phyloP scores from a whole-genome alignment of 2,888 invertebrate genomes.

The Archaeoteleia sp. region DNA sequence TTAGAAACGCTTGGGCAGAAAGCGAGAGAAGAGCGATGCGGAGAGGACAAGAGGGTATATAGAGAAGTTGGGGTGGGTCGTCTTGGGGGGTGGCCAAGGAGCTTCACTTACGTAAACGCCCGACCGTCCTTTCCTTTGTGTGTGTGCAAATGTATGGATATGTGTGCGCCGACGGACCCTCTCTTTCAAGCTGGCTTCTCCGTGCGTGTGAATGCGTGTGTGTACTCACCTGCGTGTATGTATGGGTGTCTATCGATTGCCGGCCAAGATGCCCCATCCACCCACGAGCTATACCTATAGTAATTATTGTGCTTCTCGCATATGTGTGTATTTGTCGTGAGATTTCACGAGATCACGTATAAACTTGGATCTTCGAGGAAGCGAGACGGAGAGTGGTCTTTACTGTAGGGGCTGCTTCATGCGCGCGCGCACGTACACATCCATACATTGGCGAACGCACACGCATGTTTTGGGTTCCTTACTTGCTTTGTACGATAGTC shows the following conservation, averaged over 20 bases:
- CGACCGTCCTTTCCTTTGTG: slow-evolving; percentile 57
- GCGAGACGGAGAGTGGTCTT: slow-evolving; percentile 27
- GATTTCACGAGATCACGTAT: slow-evolving; percentile 67
- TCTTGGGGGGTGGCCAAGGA: slow-evolving; percentile 66
- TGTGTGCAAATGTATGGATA: slow-evolving; percentile 43
- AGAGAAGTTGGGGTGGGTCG: slow-evolving; percentile 45
- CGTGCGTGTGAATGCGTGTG: slow-evolving; percentile 48
- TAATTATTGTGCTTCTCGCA: slow-evolving; percentile 70
- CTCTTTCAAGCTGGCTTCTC: slow-evolving; percentile 12
- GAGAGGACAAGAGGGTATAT: slow-evolving; percentile 49
- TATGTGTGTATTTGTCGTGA: slow-evolving; percentile 72
- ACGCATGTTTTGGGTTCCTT: slow-evolving; percentile 62
- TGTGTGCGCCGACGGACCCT: slow-evolving; percentile 31
- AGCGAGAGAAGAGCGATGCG: slow-evolving; percentile 58
- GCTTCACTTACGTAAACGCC: slow-evolving; percentile 72
- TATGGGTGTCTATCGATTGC: slow-evolving; percentile 73
- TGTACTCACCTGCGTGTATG: slow-evolving; percentile 32
- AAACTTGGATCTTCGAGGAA: slow-evolving; percentile 41
- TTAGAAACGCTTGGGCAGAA: slow-evolving; percentile 74
- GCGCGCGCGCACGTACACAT: slow-evolving; percentile 13
- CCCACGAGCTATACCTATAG: slow-evolving; percentile 63
- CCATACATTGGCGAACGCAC: slow-evolving; percentile 25
- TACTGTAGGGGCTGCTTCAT: slow-evolving; percentile 26
- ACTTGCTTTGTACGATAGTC: slow-evolving; percentile 68
- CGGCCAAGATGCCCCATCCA: slow-evolving; percentile 67